Percentiles rank a stretch among this genome's conserved stretches.
Conservation (phyloP, 2,888 invertebrate genomes). For the Podotricha telesiphe region DNA sequence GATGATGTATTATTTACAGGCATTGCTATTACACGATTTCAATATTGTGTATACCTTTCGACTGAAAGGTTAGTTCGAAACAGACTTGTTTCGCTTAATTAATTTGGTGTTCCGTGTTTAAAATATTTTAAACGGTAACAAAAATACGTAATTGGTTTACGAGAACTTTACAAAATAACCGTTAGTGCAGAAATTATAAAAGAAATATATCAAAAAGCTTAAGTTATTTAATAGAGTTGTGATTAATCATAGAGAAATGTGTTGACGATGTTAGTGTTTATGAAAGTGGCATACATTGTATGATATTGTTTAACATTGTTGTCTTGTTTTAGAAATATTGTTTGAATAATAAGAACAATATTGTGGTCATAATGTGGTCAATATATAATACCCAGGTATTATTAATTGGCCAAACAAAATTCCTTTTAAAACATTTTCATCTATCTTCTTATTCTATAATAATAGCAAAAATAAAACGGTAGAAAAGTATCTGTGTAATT, state of each 20-base stretch:
- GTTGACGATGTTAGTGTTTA: not conserved
- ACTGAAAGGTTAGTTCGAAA: no score
- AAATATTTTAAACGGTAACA: not conserved
- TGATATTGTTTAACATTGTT: not conserved
- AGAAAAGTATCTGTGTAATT: no score
- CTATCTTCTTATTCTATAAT: no score
- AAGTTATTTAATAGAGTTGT: not conserved
- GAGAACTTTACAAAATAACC: not conserved
- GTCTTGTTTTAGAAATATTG: not conserved
- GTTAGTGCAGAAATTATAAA: not conserved
- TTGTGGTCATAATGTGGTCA: not conserved
- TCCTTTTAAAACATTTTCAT: not conserved
- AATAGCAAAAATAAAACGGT: no score
- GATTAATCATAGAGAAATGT: not conserved
- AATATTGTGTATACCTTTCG: not conserved
- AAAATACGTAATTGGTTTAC: not conserved
- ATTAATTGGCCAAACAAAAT: not conserved
- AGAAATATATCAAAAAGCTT: not conserved
- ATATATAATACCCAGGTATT: not conserved
- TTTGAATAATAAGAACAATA: not conserved
- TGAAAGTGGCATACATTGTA: not conserved
- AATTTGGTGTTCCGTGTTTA: not conserved
- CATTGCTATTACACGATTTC: not conserved
- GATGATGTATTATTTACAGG: slow-evolving; percentile 9
- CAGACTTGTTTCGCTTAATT: not conserved